Base-by-base conservation (phyloP, 2,113 vertebrate species). In the Aviceda subcristata region DNA sequence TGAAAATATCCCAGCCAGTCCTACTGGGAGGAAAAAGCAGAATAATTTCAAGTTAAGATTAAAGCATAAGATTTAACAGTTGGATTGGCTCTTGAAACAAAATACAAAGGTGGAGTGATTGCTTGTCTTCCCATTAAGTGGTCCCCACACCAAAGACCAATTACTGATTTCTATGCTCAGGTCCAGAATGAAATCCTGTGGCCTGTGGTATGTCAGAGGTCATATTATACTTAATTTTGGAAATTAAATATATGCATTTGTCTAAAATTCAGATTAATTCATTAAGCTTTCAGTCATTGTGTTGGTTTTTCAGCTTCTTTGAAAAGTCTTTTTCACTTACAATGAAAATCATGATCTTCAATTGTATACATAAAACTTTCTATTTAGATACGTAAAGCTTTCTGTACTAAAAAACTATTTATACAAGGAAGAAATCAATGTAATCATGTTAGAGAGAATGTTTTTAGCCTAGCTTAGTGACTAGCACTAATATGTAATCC, bases 151-250 rank as follows among this genome's bases (percentile, higher is more conserved):
- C 17, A 63, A 81, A 84, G 30, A 8, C 0, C 3, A 17, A 6
- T 53, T 43, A 26, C 5, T 59, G 10, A 39, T 63, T 38, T 36
- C 23, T 34, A 1, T 41, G 11, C 1, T 43, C 0, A 0, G 19
- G 15, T 57, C 11, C 16, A 66, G 41, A 69, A 62, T 5, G 18
- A 80, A 88, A 86, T 53, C 16, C 10, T 48, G 13, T 30, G 6
- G 6, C 29, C 8, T 39, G 2, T 34, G 7, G 2, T 51, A 15
- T 22, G 53, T 29, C 21, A 73, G 24, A 56, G 4, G 2, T 68
- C 39, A 41, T 39, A 30, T 4, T 26, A 51, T 10, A 48, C 14
- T 50, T 46, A 8, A 60, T 74, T 77, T 86, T 81, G 16, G 19
- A 60, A 77, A 56, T 2, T 7, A 29, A 64, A 23, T 62, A 29